These are phyloP conservation scores for Platycnemis pennipes DNA, from an alignment of 2,888 invertebrate species.

Conservation along the genomic window DNA sequence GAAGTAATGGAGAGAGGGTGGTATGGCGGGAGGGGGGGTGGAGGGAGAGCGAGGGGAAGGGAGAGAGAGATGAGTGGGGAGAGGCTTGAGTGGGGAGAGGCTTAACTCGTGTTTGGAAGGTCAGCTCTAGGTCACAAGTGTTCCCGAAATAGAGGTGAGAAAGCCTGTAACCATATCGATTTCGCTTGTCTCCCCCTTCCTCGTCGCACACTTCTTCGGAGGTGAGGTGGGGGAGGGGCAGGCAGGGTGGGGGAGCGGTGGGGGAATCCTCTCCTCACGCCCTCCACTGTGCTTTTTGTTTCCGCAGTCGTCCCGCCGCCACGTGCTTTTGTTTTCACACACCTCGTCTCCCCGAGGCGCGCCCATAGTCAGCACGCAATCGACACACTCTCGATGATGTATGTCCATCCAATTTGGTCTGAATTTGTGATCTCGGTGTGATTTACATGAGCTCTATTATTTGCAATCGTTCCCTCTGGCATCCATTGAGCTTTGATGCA, in stretches of 20 bases:
- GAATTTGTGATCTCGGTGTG: not conserved
- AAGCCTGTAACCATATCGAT: constrained; percentile 46
- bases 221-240: not conserved
- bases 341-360: not conserved
- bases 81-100: not conserved
- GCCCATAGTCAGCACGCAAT: not conserved
- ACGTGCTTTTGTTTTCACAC: constrained; percentile 29
- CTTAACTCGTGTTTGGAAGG: constrained; percentile 21
- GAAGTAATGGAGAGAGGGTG: constrained; percentile 12
- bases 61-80: not conserved
- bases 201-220: not conserved
- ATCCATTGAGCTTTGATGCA: not conserved
- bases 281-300: not conserved
- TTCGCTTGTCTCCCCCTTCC: constrained; percentile 20
- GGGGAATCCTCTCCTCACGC: not conserved
- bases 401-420: not conserved
- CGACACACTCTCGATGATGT: not conserved
- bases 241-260: not conserved
- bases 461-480: not conserved
- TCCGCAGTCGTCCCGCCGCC: not conserved
- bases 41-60: not conserved
- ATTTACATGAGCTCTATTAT: not conserved
- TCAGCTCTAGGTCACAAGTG: constrained; percentile 51
- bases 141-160: constrained; percentile 48
- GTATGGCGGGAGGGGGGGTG: not conserved